phyloP scores from a whole-genome alignment of 2,797 vertebrate species.

The Vultur gryphus region DNA sequence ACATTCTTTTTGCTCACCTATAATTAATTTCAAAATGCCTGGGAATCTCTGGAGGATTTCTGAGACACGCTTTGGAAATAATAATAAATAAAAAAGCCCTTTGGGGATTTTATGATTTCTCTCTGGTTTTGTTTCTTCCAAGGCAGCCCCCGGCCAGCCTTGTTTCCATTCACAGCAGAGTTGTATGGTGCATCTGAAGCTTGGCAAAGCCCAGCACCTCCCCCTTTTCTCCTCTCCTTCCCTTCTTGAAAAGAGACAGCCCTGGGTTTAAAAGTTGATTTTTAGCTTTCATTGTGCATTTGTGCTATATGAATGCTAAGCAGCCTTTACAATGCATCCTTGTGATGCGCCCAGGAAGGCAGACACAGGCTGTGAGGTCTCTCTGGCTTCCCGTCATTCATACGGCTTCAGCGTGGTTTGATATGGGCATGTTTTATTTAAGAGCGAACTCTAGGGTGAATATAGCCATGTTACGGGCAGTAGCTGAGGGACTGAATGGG shows the following conservation, averaged over 20 bases:
- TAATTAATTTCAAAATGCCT: constrained; percentile 76
- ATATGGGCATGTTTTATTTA: background rate
- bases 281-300: constrained; percentile 46
- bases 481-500: background rate
- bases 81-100: constrained; percentile 40
- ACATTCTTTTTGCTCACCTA: constrained; percentile 22
- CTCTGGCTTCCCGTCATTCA: background rate
- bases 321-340: constrained; percentile 47
- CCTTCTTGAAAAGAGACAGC: constrained; percentile 29
- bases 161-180: background rate
- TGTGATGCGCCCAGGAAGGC: constrained; percentile 25
- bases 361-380: background rate
- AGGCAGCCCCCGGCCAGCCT: constrained; percentile 48
- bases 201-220: background rate
- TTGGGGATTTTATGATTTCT: constrained; percentile 67
- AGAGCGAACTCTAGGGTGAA: background rate
- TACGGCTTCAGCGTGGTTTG: background rate
- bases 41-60: constrained; percentile 70
- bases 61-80: constrained; percentile 64
- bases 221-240: background rate
- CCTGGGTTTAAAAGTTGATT: constrained; percentile 35
- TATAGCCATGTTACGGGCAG: background rate
- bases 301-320: constrained; percentile 53
- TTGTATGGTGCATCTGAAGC: constrained; percentile 50
- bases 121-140: constrained; percentile 59